Evolutionary conservation across 2,113 vertebrate species (phyloP), one percentile per base, ranked within the genome.

Genomic region (Myanophis thanlyinensis): DNA sequence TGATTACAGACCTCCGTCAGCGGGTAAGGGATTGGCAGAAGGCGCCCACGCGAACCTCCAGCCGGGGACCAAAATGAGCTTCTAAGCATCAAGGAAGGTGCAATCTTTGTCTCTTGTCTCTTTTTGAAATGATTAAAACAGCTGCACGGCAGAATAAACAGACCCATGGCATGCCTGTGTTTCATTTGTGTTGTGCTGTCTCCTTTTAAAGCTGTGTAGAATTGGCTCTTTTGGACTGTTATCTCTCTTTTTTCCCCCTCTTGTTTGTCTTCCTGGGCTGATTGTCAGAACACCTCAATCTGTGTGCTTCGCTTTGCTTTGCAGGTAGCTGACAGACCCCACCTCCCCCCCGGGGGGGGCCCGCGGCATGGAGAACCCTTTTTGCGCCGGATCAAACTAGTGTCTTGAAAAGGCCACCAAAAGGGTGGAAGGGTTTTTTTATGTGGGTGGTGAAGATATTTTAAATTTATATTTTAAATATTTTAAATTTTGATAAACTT

Each of bases 21-120:
- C 98, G 98, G 99, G 99, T 99, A 97, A 98, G 97, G 95, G 96
- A 97, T 94, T 98, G 97, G 97, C 96, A 97, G 97, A 97, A 96
- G 59, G 46, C 49, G 88, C 95, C 93, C 93, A 47, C 46, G 89
- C 94, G 92, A 30, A 86, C 53, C 86, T 27, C 95, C 59, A 62
- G 85, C 85, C 88, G 89, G 93, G 93, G 67, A 90, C 92, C 94
- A 51, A 93, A 92, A 95, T 95, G 97, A 97, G 80, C 95, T 90
- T 93, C 94, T 94, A 35, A 35, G 27, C n/a, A 92, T 4, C 96
- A 94, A 94, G 95, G 93, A 97, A 96, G 94, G 92, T 97, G 96
- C 94, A 93, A 52, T 95, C 94, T 93, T 89, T 89, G 0, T 95
- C 96, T 96, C 97, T 96, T 88, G 0, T 95, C 97, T 97, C 95